Percentiles rank a stretch among this genome's conserved stretches.
These are phyloP conservation scores for Megalops cyprinoides DNA, from an alignment of 2,797 vertebrate species.

Conservation along the genomic window DNA sequence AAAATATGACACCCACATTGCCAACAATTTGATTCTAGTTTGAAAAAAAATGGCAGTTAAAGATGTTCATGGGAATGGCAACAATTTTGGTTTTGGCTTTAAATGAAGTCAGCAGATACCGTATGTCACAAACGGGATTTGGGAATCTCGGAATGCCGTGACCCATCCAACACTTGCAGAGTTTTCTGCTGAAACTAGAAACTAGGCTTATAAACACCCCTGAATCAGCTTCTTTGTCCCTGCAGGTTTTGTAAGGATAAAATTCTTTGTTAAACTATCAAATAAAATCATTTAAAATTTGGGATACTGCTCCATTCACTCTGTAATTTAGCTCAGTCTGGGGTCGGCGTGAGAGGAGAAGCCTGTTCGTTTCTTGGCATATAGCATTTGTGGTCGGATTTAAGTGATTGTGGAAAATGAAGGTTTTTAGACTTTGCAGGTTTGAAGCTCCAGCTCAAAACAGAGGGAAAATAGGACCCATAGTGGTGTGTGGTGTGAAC, in stretches of 20 bases:
- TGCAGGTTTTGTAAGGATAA: constrained; percentile 25
- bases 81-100: constrained; percentile 40
- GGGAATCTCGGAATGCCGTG: constrained; percentile 35
- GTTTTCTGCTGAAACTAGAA: constrained; percentile 25
- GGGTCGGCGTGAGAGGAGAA: constrained; percentile 20
- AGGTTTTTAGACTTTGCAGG: constrained; percentile 27
- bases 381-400: constrained; percentile 29
- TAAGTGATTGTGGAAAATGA: constrained; percentile 29
- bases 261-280: constrained; percentile 30
- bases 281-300: constrained; percentile 29
- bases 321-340: constrained; percentile 14
- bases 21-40: constrained; percentile 9
- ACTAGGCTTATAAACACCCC: not conserved
- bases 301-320: constrained; percentile 8
- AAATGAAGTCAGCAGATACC: constrained; percentile 27
- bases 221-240: constrained; percentile 29
- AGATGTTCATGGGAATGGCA: constrained; percentile 27
- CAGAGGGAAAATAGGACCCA: not conserved
- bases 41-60: constrained; percentile 29
- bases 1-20: constrained; percentile 21
- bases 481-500: constrained; percentile 27
- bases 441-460: constrained; percentile 17
- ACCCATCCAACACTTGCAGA: constrained; percentile 27
- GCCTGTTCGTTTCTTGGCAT: constrained; percentile 33
- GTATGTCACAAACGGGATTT: constrained; percentile 32